Conservation (phyloP, 2,113 vertebrate genomes). For the Seriola aureovittata region DNA sequence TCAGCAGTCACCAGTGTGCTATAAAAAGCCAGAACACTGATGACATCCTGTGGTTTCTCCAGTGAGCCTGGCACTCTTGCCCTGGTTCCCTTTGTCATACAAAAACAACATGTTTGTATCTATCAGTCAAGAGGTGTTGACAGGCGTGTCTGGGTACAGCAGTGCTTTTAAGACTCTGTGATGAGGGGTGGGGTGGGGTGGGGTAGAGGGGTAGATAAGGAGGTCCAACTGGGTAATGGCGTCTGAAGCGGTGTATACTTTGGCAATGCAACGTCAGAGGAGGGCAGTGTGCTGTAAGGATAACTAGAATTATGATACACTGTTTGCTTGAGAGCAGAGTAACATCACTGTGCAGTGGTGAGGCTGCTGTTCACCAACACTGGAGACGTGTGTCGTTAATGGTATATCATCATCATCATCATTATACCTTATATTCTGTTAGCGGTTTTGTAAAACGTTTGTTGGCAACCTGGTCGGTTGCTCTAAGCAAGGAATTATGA, state of each 20-base stretch:
- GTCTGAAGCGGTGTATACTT: conserved; percentile 53
- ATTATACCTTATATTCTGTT: neutral
- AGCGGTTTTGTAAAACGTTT: neutral
- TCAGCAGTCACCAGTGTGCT: conserved; percentile 19
- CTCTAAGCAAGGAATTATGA: neutral
- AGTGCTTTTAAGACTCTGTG: conserved; percentile 66
- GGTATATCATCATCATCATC: neutral
- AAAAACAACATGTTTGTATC: conserved; percentile 50
- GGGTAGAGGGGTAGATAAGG: neutral
- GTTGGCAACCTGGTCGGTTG: neutral
- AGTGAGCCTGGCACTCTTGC: neutral
- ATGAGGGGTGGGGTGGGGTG: neutral
- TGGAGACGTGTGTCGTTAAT: conserved; percentile 1
- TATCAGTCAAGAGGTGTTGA: conserved; percentile 15
- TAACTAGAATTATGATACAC: conserved; percentile 19
- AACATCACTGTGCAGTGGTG: neutral
- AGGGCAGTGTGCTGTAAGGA: conserved; percentile 11
- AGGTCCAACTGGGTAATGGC: neutral
- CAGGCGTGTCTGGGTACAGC: conserved; percentile 10
- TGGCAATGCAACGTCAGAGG: conserved; percentile 37
- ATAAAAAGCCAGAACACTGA: conserved; percentile 28
- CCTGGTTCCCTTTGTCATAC: conserved; percentile 27
- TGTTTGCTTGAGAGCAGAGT: conserved; percentile 7
- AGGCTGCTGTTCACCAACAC: neutral
- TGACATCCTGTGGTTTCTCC: conserved; percentile 33